These are phyloP conservation scores for Caenorhabditis sp. DNA, from an alignment of 2,888 invertebrate species.

Conservation along the genomic window DNA sequence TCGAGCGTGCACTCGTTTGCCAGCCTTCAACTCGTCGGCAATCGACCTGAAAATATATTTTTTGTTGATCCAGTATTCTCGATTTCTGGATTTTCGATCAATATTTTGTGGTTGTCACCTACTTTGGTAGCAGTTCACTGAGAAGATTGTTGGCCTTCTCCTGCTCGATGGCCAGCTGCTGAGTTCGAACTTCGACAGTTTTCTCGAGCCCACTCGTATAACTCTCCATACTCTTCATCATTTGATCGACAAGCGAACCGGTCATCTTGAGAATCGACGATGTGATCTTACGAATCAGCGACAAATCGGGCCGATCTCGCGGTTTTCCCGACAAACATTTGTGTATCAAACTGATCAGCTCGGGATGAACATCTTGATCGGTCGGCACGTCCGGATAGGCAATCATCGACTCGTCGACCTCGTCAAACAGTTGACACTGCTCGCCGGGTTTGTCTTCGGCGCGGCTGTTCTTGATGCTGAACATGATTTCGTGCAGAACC, in stretches of 20 bases:
- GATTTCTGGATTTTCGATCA: too few species aligned
- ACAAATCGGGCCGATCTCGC: conserved; percentile 52
- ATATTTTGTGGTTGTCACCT: conserved; percentile 6
- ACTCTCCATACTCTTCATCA: conserved; percentile 62
- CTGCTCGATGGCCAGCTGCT: conserved; percentile 59
- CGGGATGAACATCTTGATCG: conserved; percentile 45
- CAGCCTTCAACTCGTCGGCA: conserved; percentile 60
- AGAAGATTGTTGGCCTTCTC: conserved; percentile 58
- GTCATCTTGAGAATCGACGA: conserved; percentile 68
- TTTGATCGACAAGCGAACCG: conserved; percentile 67
- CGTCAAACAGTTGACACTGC: not conserved
- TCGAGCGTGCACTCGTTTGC: conserved; percentile 52
- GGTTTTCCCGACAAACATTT: conserved; percentile 47
- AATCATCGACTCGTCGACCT: not conserved
- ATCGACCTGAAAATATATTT: conserved; percentile 48
- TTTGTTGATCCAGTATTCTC: too few species aligned
- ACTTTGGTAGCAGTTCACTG: conserved; percentile 62
- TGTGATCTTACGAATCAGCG: conserved; percentile 63
- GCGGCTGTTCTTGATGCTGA: conserved; percentile 42
- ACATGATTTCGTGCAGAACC: conserved; percentile 62
- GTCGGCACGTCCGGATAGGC: conserved; percentile 3
- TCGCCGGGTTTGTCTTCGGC: conserved; percentile 29
- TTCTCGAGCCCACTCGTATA: conserved; percentile 63
- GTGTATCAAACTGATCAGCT: conserved; percentile 54
- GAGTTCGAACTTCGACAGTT: conserved; percentile 57